A percentile compares a stretch with the other conserved stretches of the same genome.
Evolutionary conservation across 2,113 vertebrate species (phyloP).

Genomic region (Aspidoscelis tigris): DNA sequence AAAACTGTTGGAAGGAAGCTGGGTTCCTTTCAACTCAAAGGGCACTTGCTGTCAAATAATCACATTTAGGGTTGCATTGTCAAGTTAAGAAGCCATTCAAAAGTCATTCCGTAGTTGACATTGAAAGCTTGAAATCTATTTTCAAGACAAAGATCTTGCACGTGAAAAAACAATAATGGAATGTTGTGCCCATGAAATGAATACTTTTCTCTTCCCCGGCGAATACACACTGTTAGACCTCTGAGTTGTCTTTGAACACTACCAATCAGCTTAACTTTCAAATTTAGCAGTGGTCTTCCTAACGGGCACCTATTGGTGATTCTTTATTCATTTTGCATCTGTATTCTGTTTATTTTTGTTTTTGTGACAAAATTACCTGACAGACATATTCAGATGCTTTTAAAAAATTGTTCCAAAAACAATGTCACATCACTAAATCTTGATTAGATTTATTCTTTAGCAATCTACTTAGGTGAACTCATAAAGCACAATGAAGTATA

Average conservation of each 20-base stretch:
- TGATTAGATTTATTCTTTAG: background rate
- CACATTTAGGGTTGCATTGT: background rate
- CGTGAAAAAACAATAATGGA: background rate
- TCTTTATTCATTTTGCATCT: too few species aligned
- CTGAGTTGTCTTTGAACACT: too few species aligned
- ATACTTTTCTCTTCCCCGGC: background rate
- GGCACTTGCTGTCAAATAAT: background rate
- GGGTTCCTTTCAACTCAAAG: background rate
- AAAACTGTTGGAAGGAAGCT: background rate
- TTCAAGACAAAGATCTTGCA: background rate
- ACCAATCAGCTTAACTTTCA: too few species aligned
- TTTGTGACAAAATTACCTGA: too few species aligned
- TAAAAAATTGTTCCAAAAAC: too few species aligned
- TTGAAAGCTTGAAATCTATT: background rate
- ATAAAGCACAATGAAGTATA: background rate
- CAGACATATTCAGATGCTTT: too few species aligned
- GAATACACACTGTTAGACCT: too few species aligned
- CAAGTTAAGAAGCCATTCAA: background rate
- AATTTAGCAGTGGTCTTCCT: too few species aligned
- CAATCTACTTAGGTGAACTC: background rate
- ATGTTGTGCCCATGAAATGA: too few species aligned
- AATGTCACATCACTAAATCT: too few species aligned
- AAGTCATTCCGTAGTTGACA: background rate
- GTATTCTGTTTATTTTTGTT: too few species aligned
- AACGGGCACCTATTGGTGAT: too few species aligned